A percentile compares a stretch with the other conserved stretches of the same genome.
Evolutionary conservation across 2,888 invertebrate genomes (phyloP).

Genomic region (Polylopha cassiicola): DNA sequence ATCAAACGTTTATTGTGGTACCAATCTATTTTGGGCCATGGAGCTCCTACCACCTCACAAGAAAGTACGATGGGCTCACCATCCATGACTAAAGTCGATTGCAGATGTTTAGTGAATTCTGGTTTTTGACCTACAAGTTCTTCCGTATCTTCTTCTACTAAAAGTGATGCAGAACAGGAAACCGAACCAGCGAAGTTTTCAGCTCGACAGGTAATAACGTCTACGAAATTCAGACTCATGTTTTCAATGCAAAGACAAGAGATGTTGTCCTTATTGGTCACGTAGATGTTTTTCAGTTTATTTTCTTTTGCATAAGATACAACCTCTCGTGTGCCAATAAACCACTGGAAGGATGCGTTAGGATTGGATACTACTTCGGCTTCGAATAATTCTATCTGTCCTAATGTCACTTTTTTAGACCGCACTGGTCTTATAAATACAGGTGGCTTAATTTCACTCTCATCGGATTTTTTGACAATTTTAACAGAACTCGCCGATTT

Average conservation of each 20-base stretch:
- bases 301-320: conserved; percentile 71
- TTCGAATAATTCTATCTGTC: conserved; percentile 88
- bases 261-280: conserved; percentile 83
- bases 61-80: conserved; percentile 88
- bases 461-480: conserved; percentile 79
- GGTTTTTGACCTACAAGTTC: conserved; percentile 74
- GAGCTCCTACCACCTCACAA: conserved; percentile 85
- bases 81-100: conserved; percentile 89
- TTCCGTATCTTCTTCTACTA: conserved; percentile 76
- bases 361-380: conserved; percentile 86
- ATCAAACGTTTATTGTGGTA: conserved; percentile 84
- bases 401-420: conserved; percentile 82
- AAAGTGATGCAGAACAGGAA: conserved; percentile 87
- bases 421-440: conserved; percentile 83
- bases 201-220: conserved; percentile 90
- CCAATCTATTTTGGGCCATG: conserved; percentile 89
- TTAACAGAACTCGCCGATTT: conserved; percentile 90
- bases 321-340: conserved; percentile 84
- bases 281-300: conserved; percentile 83
- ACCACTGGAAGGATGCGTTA: conserved; percentile 92
- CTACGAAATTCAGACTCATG: conserved; percentile 81
- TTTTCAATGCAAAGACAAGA: conserved; percentile 88
- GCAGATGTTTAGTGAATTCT: conserved; percentile 83
- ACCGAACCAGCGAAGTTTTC: conserved; percentile 94
- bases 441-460: conserved; percentile 81